Percentiles rank a stretch among this genome's conserved stretches.
Conservation (phyloP, 2,888 invertebrate genomes). For the Bugulina stolonifera region DNA sequence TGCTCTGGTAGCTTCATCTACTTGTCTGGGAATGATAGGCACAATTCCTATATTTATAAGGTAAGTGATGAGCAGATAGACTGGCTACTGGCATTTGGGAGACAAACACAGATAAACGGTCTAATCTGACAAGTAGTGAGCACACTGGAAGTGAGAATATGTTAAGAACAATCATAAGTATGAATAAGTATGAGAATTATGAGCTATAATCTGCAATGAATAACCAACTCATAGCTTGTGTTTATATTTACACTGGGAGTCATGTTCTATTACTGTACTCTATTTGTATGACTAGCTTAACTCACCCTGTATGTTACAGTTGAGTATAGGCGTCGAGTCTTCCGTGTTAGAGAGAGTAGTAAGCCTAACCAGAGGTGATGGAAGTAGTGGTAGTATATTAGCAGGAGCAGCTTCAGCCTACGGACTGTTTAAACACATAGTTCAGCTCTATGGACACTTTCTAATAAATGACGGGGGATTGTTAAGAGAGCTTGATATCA, state of each 20-base stretch:
- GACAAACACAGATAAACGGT: too few relatives aligned
- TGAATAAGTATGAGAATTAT: too few relatives aligned
- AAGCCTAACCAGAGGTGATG: not conserved
- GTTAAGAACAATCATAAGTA: too few relatives aligned
- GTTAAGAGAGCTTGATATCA: not conserved
- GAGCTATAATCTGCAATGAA: too few relatives aligned
- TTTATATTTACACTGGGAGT: too few relatives aligned
- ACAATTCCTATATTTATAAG: not conserved
- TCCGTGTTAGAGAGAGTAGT: not conserved
- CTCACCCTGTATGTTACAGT: not conserved
- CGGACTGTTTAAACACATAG: not conserved
- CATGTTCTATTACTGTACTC: too few relatives aligned
- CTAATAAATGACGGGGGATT: conserved; percentile 10
- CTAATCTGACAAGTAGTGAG: too few relatives aligned
- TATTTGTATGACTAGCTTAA: too few relatives aligned
- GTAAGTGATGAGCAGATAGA: not conserved
- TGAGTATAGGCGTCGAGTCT: not conserved
- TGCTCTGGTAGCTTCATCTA: not conserved
- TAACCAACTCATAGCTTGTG: too few relatives aligned
- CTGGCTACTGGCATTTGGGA: too few relatives aligned
- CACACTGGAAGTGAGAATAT: too few relatives aligned
- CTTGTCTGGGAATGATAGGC: conserved; percentile 7
- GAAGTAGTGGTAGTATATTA: not conserved
- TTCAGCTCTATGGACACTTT: not conserved
- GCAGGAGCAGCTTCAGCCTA: not conserved